phyloP scores from a whole-genome alignment of 2,888 invertebrate genomes.

The Artemia sinica region DNA sequence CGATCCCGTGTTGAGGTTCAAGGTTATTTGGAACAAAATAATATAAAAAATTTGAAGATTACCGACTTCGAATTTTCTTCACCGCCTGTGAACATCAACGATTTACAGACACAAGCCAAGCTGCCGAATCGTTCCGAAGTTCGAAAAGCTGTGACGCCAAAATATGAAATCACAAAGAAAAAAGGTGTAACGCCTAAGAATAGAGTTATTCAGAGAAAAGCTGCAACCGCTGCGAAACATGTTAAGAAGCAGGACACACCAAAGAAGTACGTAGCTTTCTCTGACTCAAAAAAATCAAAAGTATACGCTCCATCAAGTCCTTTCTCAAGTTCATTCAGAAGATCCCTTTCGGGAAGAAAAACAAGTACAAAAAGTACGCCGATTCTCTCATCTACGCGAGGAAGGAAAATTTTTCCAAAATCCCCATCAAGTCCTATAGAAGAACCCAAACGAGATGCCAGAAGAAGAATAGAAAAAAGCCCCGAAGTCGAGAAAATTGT shows the following conservation, averaged over 20 bases:
- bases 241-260: background rate
- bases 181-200: background rate
- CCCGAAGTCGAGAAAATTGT: background rate
- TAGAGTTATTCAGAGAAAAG: background rate
- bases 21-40: conserved; percentile 34
- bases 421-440: background rate
- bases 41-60: conserved; percentile 36
- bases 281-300: background rate
- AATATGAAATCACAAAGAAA: background rate
- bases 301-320: background rate
- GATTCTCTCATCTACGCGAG: background rate
- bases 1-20: conserved; percentile 42
- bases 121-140: background rate
- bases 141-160: background rate
- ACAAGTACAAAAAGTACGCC: background rate
- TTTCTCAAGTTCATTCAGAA: background rate
- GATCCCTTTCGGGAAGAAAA: background rate
- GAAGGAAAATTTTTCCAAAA: background rate
- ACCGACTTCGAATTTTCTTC: conserved; percentile 40
- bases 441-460: too few species aligned
- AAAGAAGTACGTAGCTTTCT: background rate
- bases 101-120: conserved; percentile 30
- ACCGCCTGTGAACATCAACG: too few species aligned
- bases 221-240: background rate
- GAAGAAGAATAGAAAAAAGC: background rate